Evolutionary conservation across 2,113 vertebrate genomes (phyloP).

Genomic region (Carettochelys insculpta): DNA sequence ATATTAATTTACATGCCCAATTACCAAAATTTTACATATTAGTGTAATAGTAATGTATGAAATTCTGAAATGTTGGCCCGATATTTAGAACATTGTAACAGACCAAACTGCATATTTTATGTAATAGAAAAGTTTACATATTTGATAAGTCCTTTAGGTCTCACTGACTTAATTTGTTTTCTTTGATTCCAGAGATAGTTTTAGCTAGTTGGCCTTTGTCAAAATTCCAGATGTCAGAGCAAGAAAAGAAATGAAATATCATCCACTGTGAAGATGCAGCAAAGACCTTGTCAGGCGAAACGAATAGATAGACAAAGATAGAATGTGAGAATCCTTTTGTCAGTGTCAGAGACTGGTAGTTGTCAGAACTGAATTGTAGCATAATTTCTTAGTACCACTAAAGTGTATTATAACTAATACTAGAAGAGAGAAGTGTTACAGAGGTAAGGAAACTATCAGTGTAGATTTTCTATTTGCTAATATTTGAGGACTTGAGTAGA

Average conservation of each 20-base stretch:
- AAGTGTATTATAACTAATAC: background rate
- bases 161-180: background rate
- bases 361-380: background rate
- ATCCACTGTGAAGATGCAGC: background rate
- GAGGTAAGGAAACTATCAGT: background rate
- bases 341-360: background rate
- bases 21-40: background rate
- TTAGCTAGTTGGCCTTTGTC: background rate
- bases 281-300: background rate
- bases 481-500: background rate
- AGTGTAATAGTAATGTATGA: background rate
- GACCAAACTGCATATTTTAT: background rate
- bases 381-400: background rate
- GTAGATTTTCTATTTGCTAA: background rate
- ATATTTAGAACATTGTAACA: background rate
- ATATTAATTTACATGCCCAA: background rate
- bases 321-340: background rate
- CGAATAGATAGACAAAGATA: background rate
- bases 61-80: background rate
- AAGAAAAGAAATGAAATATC: background rate
- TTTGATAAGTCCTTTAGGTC: background rate
- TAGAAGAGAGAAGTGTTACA: background rate
- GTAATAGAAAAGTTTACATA: background rate
- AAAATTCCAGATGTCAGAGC: background rate
- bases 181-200: background rate